Percentiles rank a stretch among this genome's conserved stretches.
These are phyloP conservation scores for Globia sparganii DNA, from an alignment of 2,888 invertebrate species.

Conservation along the genomic window DNA sequence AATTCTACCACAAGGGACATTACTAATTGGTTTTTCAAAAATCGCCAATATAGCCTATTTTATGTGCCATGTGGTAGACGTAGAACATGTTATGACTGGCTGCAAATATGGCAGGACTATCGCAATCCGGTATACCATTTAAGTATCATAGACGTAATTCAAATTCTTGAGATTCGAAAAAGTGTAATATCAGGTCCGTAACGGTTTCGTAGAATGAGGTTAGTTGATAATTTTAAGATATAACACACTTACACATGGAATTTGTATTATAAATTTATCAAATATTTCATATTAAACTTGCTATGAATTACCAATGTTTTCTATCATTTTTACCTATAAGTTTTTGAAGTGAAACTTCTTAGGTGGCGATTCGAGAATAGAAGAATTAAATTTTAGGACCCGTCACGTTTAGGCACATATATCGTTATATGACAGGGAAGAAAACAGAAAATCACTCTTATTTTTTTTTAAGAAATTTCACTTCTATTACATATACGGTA, in stretches of 20 bases:
- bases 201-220: neutral
- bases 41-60: neutral
- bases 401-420: neutral
- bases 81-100: neutral
- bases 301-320: slow-evolving; percentile 8
- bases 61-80: no score
- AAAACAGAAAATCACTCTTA: neutral
- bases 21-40: neutral
- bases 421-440: neutral
- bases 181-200: neutral
- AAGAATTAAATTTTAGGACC: neutral
- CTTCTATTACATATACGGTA: neutral
- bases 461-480: neutral
- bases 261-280: slow-evolving; percentile 25
- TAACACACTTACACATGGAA: slow-evolving; percentile 1
- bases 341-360: neutral
- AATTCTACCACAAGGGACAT: neutral
- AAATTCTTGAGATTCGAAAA: neutral
- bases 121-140: neutral
- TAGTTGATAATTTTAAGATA: slow-evolving; percentile 34
- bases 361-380: neutral
- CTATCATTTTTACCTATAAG: slow-evolving; percentile 29
- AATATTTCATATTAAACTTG: slow-evolving; percentile 33
- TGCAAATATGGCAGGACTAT: neutral
- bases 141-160: neutral